Percentiles rank a stretch among this genome's conserved stretches.
Evolutionary conservation across 1,140 invertebrate species (phyloP).

Genomic region (Carcinoscorpius rotundicauda): DNA sequence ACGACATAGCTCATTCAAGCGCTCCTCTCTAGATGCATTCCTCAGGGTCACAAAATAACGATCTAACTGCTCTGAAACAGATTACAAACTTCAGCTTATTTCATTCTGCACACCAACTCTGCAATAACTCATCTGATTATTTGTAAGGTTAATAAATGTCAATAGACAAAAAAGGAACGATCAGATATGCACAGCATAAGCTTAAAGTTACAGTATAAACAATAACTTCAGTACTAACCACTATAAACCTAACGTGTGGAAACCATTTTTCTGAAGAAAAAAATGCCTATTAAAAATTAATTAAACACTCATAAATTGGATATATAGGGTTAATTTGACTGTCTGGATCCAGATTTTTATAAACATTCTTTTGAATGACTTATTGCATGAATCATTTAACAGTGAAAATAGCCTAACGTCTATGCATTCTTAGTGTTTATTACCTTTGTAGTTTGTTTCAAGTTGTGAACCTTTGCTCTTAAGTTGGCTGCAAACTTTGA

Average conservation of each 20-base stretch:
- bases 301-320: not conserved
- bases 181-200: not conserved
- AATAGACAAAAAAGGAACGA: not conserved
- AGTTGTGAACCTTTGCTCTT: conserved; percentile 57
- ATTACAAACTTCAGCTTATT: conserved; percentile 8
- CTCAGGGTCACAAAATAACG: conserved; percentile 66
- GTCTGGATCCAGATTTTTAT: too few relatives aligned
- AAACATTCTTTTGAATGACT: too few relatives aligned
- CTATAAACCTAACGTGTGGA: too few relatives aligned
- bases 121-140: too few relatives aligned
- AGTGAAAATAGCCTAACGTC: too few relatives aligned
- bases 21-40: conserved; percentile 65
- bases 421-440: not conserved
- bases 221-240: too few relatives aligned
- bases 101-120: too few relatives aligned
- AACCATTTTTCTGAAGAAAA: too few relatives aligned
- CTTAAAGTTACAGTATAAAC: too few relatives aligned
- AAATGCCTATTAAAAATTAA: conserved; percentile 1
- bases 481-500: conserved; percentile 53
- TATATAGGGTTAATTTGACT: too few relatives aligned
- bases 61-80: conserved; percentile 45
- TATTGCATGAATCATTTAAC: too few relatives aligned
- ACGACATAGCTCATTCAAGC: conserved; percentile 62
- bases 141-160: too few relatives aligned
- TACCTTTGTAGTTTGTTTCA: conserved; percentile 60